Percentiles rank a stretch among this genome's conserved stretches.
Conservation (phyloP, 2,888 invertebrate genomes). For the Lasioglossum oenotherae region DNA sequence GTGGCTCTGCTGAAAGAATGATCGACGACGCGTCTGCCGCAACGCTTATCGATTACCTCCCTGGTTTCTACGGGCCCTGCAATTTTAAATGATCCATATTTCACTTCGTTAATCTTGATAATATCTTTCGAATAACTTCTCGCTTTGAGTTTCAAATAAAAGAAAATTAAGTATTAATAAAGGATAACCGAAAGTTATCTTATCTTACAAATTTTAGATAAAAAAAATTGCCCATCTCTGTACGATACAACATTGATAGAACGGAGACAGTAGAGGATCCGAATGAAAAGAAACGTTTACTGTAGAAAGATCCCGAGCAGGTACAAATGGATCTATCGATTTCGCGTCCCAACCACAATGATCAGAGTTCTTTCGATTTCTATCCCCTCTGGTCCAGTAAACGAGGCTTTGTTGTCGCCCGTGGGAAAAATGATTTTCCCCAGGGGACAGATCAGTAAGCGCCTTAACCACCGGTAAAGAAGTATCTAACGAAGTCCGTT, state of each 20-base stretch:
- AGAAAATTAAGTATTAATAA: too few relatives aligned
- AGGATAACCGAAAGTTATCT: too few relatives aligned
- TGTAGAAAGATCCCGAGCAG: neutral
- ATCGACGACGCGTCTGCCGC: conserved; percentile 13
- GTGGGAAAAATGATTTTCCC: conserved; percentile 33
- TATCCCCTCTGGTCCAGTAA: neutral
- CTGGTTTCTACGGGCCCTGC: neutral
- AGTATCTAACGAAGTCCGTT: conserved; percentile 49
- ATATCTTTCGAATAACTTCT: too few relatives aligned
- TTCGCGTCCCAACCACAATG: neutral
- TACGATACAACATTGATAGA: neutral
- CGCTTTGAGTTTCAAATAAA: too few relatives aligned
- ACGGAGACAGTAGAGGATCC: neutral
- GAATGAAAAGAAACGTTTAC: neutral
- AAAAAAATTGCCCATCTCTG: too few relatives aligned
- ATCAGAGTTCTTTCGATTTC: neutral
- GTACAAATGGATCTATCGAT: conserved; percentile 16
- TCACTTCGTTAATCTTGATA: neutral
- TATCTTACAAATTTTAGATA: too few relatives aligned
- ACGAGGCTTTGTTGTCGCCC: neutral
- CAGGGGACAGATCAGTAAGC: conserved; percentile 1
- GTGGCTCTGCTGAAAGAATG: conserved; percentile 12
- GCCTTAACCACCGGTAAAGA: conserved; percentile 33
- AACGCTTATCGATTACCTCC: neutral
- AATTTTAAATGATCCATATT: neutral